These are phyloP conservation scores for Hirtodrosophila trivittata DNA, from an alignment of 2,888 invertebrate species.

Conservation along the genomic window DNA sequence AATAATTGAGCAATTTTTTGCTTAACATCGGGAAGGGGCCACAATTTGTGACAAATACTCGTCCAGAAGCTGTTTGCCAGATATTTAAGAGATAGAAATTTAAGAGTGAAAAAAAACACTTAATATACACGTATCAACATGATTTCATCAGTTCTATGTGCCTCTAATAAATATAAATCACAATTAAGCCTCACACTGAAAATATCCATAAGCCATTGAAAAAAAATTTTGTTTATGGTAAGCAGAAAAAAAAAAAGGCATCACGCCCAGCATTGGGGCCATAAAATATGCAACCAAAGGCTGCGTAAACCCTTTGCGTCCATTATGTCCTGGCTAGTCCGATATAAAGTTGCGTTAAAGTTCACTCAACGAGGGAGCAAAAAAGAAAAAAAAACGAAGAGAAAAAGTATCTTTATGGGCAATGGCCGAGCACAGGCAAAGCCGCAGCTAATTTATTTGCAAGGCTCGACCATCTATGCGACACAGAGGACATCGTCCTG, in stretches of 20 bases:
- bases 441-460: conserved; percentile 79
- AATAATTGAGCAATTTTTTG: conserved; percentile 78
- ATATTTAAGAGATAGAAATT: conserved; percentile 11
- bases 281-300: conserved; percentile 44
- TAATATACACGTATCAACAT: conserved; percentile 2
- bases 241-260: conserved; percentile 1
- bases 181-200: conserved; percentile 25
- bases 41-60: conserved; percentile 21
- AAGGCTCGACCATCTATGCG: conserved; percentile 70
- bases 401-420: conserved; percentile 59
- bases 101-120: neutral
- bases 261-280: conserved; percentile 15
- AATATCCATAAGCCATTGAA: conserved; percentile 18
- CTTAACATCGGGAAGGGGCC: conserved; percentile 8
- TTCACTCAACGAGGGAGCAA: conserved; percentile 28
- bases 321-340: conserved; percentile 22
- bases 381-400: conserved; percentile 5
- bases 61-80: conserved; percentile 9
- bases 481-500: conserved; percentile 39
- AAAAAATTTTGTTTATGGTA: conserved; percentile 24
- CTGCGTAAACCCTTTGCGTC: conserved; percentile 19
- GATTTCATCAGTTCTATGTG: conserved; percentile 8
- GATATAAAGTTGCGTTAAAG: conserved; percentile 58
- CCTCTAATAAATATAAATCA: conserved; percentile 30
- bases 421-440: conserved; percentile 53